Conservation (phyloP, 2,888 invertebrate genomes). For the Drosophila nr. fundita region DNA sequence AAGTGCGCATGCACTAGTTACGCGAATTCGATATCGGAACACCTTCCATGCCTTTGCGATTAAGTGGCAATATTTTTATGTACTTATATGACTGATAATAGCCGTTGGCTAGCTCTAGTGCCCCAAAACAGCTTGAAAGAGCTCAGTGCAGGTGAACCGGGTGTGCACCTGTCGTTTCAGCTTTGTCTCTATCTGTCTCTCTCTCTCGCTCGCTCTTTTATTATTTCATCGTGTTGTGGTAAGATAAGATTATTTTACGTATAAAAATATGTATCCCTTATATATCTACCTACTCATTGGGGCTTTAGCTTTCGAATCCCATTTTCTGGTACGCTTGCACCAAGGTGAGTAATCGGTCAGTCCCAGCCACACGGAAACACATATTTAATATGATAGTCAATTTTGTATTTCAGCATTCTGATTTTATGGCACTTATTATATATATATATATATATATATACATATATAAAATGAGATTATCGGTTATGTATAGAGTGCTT, state of each 20-base stretch:
- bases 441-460: slow-evolving; percentile 36
- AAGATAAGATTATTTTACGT: slow-evolving; percentile 67
- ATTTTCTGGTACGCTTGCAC: slow-evolving; percentile 54
- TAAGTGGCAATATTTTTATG: slow-evolving; percentile 51
- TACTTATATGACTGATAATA: slow-evolving; percentile 59
- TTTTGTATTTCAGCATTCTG: slow-evolving; percentile 61
- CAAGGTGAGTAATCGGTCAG: slow-evolving; percentile 46
- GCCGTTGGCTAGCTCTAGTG: slow-evolving; percentile 24
- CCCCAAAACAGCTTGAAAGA: slow-evolving; percentile 25
- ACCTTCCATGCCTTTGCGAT: slow-evolving; percentile 50
- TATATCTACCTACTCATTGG: slow-evolving; percentile 22
- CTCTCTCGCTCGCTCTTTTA: slow-evolving; percentile 15
- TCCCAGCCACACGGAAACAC: slow-evolving; percentile 29
- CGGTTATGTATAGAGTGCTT: slow-evolving; percentile 22
- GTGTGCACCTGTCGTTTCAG: slow-evolving; percentile 64
- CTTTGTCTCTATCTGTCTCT: slow-evolving; percentile 7
- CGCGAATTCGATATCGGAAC: slow-evolving; percentile 43
- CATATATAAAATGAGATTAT: slow-evolving; percentile 78
- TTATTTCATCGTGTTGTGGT: slow-evolving; percentile 51
- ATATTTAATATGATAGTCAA: slow-evolving; percentile 37
- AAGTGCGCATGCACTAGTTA: slow-evolving; percentile 58
- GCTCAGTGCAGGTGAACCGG: slow-evolving; percentile 54
- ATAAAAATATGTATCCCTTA: slow-evolving; percentile 63
- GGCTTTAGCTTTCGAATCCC: slow-evolving; percentile 15
- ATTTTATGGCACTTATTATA: slow-evolving; percentile 81